Percentiles rank a stretch among this genome's conserved stretches.
Evolutionary conservation across 2,888 invertebrate genomes (phyloP).

Genomic region (Syrphus vitripennis): DNA sequence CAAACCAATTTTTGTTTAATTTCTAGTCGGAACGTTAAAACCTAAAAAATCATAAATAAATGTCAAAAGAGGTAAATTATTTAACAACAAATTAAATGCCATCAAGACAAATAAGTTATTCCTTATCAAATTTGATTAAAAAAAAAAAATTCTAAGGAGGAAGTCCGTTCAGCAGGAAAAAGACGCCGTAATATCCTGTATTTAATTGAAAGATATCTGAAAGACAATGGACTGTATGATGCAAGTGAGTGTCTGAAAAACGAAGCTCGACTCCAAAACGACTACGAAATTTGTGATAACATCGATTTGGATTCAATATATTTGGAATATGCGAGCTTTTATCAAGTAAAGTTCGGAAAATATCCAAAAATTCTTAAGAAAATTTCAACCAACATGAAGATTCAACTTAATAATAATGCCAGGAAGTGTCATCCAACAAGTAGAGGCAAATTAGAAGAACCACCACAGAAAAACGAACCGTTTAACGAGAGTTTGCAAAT

Average conservation of each 20-base stretch:
- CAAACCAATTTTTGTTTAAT: not conserved
- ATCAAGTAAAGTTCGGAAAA: slow-evolving; percentile 91
- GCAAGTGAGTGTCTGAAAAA: slow-evolving; percentile 85
- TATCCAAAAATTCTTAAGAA: slow-evolving; percentile 90
- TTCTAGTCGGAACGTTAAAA: not conserved
- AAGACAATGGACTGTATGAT: slow-evolving; percentile 85
- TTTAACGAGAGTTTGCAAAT: slow-evolving; percentile 58
- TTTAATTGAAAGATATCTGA: slow-evolving; percentile 86
- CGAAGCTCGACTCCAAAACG: slow-evolving; percentile 88
- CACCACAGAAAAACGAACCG: not conserved
- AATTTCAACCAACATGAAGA: slow-evolving; percentile 45
- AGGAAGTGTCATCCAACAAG: slow-evolving; percentile 25
- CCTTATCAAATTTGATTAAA: too few species aligned
- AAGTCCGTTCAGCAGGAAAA: slow-evolving; percentile 76
- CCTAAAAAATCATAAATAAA: not conserved
- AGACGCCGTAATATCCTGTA: slow-evolving; percentile 83
- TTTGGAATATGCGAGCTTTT: slow-evolving; percentile 94
- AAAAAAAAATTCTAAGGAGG: slow-evolving; percentile 72
- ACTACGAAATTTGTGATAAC: slow-evolving; percentile 92
- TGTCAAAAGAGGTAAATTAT: slow-evolving; percentile 49
- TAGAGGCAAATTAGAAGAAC: slow-evolving; percentile 39
- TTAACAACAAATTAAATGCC: not conserved
- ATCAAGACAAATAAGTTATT: not conserved
- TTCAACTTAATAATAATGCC: slow-evolving; percentile 27
- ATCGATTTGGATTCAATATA: slow-evolving; percentile 93